Conservation (phyloP, 2,113 vertebrate genomes). For the Piaya cayana region DNA sequence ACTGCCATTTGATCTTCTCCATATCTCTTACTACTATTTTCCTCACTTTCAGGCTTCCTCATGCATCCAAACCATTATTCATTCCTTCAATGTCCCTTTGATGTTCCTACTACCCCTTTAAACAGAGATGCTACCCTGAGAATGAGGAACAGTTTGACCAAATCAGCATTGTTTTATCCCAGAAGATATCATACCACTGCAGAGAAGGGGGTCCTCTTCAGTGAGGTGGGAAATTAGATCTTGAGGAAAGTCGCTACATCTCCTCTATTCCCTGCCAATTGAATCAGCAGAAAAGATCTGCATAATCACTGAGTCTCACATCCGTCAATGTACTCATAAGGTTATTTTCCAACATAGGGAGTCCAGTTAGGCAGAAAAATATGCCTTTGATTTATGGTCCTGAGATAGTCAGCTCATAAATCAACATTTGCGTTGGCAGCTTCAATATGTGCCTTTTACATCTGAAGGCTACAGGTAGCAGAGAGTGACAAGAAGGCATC, state of each 20-base stretch:
- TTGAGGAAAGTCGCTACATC: neutral
- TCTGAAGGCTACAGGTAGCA: slow-evolving; percentile 27
- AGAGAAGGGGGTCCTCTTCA: neutral
- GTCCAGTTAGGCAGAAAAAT: slow-evolving; percentile 14
- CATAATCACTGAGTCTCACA: neutral
- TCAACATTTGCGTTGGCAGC: slow-evolving; percentile 2
- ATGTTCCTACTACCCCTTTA: neutral
- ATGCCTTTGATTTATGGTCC: slow-evolving; percentile 20
- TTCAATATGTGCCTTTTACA: slow-evolving; percentile 30
- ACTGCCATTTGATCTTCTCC: neutral
- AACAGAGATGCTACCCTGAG: neutral
- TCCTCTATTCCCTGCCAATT: neutral
- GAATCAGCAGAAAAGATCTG: neutral
- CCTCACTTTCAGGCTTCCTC: neutral
- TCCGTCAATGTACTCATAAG: neutral
- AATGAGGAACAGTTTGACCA: neutral
- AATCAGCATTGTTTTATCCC: neutral
- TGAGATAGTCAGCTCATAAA: slow-evolving; percentile 16
- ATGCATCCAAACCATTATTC: neutral
- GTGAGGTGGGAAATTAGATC: neutral
- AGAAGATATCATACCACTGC: neutral
- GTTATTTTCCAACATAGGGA: slow-evolving; percentile 4
- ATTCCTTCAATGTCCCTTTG: neutral
- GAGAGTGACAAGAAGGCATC: slow-evolving; percentile 18
- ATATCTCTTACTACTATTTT: neutral